Conservation (phyloP, 2,113 vertebrate species). For the Blennius ocellaris region DNA sequence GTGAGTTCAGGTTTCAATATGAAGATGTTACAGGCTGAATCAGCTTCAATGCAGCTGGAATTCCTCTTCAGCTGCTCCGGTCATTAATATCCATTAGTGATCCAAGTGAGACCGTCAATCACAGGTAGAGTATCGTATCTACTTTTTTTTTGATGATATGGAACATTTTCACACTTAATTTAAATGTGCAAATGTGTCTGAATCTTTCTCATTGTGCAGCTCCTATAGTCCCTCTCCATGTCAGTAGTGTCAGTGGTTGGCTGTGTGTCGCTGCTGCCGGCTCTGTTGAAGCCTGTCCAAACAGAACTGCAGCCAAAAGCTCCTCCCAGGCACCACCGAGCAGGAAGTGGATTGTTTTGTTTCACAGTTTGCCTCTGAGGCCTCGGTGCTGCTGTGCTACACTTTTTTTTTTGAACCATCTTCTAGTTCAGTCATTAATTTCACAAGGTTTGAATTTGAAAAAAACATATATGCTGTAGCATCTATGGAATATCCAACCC, state of each 20-base stretch:
- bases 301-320: constrained; percentile 59
- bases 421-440: constrained; percentile 9
- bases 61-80: constrained; percentile 11
- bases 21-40: neutral
- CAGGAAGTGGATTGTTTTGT: constrained; percentile 78
- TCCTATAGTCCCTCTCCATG: neutral
- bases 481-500: neutral
- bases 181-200: constrained; percentile 18
- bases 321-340: constrained; percentile 59
- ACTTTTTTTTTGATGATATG: constrained; percentile 35
- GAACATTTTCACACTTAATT: constrained; percentile 36
- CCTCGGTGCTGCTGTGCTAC: constrained; percentile 37
- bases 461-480: neutral
- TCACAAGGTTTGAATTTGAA: constrained; percentile 5
- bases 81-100: constrained; percentile 43
- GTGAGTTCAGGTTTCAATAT: neutral
- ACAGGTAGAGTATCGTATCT: constrained; percentile 13
- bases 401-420: constrained; percentile 43
- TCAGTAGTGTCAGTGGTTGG: neutral
- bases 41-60: neutral
- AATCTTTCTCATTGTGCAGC: constrained; percentile 3
- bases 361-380: constrained; percentile 56
- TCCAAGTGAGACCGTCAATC: constrained; percentile 30
- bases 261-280: constrained; percentile 49
- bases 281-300: constrained; percentile 59